Percentiles rank a stretch among this genome's conserved stretches.
Evolutionary conservation across 2,113 vertebrate genomes (phyloP).

Genomic region (Alces alces): DNA sequence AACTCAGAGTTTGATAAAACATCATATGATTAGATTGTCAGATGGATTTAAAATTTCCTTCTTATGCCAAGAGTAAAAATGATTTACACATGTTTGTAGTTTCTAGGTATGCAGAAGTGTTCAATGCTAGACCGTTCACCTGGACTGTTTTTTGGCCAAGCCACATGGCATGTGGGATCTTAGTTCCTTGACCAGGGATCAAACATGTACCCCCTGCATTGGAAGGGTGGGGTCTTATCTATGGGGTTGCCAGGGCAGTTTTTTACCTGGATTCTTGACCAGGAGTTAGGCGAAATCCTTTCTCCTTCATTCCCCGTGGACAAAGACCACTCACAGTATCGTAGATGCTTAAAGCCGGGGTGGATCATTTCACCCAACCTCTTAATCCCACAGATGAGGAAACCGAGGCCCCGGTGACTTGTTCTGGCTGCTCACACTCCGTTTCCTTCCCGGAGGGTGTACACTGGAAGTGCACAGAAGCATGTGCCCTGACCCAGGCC

Average conservation of each 20-base stretch:
- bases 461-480: not conserved
- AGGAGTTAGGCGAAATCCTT: not conserved
- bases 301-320: not conserved
- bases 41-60: not conserved
- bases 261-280: not conserved
- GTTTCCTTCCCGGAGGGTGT: not conserved
- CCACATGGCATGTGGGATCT: not conserved
- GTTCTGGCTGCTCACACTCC: not conserved
- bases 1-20: not conserved
- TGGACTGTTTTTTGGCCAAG: not conserved
- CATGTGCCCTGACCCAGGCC: accelerated
- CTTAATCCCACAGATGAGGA: not conserved
- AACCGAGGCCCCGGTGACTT: not conserved
- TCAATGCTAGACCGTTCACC: not conserved
- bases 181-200: not conserved
- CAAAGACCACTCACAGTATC: not conserved
- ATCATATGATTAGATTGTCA: not conserved
- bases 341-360: not conserved
- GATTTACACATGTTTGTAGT: not conserved
- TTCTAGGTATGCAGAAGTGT: not conserved
- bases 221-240: not conserved
- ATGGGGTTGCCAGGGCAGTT: not conserved
- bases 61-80: not conserved
- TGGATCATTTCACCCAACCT: not conserved
- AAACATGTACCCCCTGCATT: not conserved